Percentiles rank a stretch among this genome's conserved stretches.
phyloP scores from a whole-genome alignment of 2,888 invertebrate genomes.

The Barypeithes pellucidus region DNA sequence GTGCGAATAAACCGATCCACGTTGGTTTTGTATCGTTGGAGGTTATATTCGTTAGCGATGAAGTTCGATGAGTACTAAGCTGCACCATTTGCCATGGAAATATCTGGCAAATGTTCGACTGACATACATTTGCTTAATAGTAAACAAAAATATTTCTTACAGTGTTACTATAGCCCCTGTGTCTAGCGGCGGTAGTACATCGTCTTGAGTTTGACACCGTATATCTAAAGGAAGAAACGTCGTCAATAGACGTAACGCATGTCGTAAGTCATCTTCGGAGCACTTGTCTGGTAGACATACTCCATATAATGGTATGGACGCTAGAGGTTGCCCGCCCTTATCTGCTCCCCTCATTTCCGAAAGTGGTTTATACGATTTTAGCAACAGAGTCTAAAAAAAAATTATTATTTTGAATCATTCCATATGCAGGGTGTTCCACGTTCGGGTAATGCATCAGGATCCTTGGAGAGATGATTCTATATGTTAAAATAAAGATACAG shows the following conservation, averaged over 20 bases:
- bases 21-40: too few species aligned
- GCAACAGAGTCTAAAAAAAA: neutral
- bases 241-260: neutral
- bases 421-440: too few species aligned
- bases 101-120: too few species aligned
- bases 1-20: too few species aligned
- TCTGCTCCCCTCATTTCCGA: neutral
- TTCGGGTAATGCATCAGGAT: too few species aligned
- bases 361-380: neutral
- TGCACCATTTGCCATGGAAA: too few species aligned
- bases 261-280: constrained; percentile 22
- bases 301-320: constrained; percentile 23
- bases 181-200: neutral
- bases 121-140: too few species aligned
- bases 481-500: too few species aligned
- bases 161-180: constrained; percentile 22
- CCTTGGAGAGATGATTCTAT: too few species aligned
- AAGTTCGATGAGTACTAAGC: too few species aligned
- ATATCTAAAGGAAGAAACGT: constrained; percentile 22
- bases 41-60: too few species aligned
- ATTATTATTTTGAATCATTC: neutral
- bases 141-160: constrained; percentile 12
- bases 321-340: neutral
- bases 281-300: constrained; percentile 41
- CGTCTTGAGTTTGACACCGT: constrained; percentile 37